Conservation (phyloP, 2,797 vertebrate species). For the Acanthurus tractus region DNA sequence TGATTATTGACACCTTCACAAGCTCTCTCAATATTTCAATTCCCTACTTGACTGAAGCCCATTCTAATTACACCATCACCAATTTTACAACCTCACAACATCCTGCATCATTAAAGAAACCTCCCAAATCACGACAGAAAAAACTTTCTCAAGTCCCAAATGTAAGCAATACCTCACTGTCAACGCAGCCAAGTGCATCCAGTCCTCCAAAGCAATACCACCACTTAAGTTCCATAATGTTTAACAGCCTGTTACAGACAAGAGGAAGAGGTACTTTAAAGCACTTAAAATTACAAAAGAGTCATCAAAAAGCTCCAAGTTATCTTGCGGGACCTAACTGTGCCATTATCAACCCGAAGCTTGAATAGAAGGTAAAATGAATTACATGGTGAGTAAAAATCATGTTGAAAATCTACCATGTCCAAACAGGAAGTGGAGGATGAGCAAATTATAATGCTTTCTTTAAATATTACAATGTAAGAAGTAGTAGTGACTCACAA, state of each 20-base stretch:
- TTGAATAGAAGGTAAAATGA: conserved; percentile 31
- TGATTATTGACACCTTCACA: conserved; percentile 61
- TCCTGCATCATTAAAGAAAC: conserved; percentile 30
- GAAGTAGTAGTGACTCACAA: conserved; percentile 66
- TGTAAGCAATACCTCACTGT: conserved; percentile 24
- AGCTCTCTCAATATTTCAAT: conserved; percentile 39
- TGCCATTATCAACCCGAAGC: conserved; percentile 37
- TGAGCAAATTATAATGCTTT: conserved; percentile 60
- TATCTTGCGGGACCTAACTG: conserved; percentile 37
- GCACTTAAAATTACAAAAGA: conserved; percentile 59
- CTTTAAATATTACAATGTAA: conserved; percentile 63
- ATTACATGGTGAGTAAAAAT: conserved; percentile 37
- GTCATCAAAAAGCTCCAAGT: conserved; percentile 25
- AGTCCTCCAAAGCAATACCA: conserved; percentile 30
- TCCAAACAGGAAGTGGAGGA: conserved; percentile 53
- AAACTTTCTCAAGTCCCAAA: conserved; percentile 58
- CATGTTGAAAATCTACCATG: conserved; percentile 46
- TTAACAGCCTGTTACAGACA: conserved; percentile 44
- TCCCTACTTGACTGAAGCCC: conserved; percentile 67
- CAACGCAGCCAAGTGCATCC: conserved; percentile 2
- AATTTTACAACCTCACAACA: conserved; percentile 38
- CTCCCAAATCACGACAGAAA: conserved; percentile 44
- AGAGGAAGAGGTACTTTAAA: conserved; percentile 55
- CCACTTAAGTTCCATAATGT: conserved; percentile 22
- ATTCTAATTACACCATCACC: conserved; percentile 57